Conservation (phyloP, 1,140 invertebrate genomes). For the Drosophila navojoa region DNA sequence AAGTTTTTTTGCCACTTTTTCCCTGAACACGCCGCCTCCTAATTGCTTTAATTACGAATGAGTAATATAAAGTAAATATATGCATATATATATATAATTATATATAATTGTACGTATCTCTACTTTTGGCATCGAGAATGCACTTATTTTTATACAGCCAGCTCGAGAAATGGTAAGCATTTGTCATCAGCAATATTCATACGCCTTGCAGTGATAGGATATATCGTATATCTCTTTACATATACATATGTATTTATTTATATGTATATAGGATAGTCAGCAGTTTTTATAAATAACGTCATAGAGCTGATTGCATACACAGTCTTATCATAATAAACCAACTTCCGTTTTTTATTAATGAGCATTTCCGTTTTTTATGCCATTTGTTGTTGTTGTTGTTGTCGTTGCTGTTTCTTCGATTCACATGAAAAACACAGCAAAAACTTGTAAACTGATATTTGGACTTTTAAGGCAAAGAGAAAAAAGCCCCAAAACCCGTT, state of each 20-base stretch:
- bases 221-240: no score
- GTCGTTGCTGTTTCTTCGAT: conserved; percentile 38
- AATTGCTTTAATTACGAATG: conserved; percentile 35
- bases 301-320: conserved; percentile 31
- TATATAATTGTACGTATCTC: not conserved
- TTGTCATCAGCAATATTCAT: not conserved
- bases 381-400: conserved; percentile 31
- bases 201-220: not conserved
- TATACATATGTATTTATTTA: no score
- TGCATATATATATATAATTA: not conserved
- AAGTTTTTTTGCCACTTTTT: not conserved
- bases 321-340: conserved; percentile 61
- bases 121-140: not conserved
- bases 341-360: conserved; percentile 66
- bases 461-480: conserved; percentile 27
- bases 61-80: conserved; percentile 9
- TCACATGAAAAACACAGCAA: conserved; percentile 33
- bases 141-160: not conserved
- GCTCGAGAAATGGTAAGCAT: not conserved
- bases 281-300: not conserved
- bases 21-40: not conserved
- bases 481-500: conserved; percentile 41
- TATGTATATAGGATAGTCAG: not conserved
- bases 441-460: conserved; percentile 13
- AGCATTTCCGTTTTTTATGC: conserved; percentile 57